Evolutionary conservation across 2,797 vertebrate genomes (phyloP).

Genomic region (Argya squamiceps): DNA sequence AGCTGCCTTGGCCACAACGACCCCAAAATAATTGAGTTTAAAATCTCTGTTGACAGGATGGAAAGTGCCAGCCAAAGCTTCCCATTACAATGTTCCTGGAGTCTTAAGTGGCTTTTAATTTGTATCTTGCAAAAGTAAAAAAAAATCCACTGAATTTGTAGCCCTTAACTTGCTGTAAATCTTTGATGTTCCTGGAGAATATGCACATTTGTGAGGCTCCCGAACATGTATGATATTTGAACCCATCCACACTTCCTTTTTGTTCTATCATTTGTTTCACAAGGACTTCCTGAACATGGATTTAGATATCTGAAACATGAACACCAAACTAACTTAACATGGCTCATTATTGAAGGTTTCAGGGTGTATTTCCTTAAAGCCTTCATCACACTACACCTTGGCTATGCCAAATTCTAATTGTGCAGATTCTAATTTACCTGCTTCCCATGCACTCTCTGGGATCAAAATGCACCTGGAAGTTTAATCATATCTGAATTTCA

Average conservation of each 20-base stretch:
- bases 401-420: background rate
- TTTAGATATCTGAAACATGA: background rate
- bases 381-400: background rate
- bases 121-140: background rate
- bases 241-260: background rate
- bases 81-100: background rate
- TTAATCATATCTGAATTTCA: background rate
- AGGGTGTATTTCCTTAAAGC: background rate
- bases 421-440: background rate
- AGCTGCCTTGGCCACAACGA: fast-evolving
- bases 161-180: background rate
- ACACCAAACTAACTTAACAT: background rate
- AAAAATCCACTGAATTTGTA: background rate
- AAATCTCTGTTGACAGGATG: background rate
- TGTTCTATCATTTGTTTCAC: background rate
- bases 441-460: background rate
- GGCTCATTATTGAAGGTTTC: background rate
- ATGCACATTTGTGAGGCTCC: background rate
- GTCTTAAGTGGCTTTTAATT: background rate
- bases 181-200: background rate
- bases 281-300: background rate
- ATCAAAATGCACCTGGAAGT: background rate
- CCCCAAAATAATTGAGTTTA: fast-evolving
- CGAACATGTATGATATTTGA: background rate
- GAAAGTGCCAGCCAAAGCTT: background rate